phyloP scores from a whole-genome alignment of 2,797 vertebrate species.

The Tamandua tetradactyla region DNA sequence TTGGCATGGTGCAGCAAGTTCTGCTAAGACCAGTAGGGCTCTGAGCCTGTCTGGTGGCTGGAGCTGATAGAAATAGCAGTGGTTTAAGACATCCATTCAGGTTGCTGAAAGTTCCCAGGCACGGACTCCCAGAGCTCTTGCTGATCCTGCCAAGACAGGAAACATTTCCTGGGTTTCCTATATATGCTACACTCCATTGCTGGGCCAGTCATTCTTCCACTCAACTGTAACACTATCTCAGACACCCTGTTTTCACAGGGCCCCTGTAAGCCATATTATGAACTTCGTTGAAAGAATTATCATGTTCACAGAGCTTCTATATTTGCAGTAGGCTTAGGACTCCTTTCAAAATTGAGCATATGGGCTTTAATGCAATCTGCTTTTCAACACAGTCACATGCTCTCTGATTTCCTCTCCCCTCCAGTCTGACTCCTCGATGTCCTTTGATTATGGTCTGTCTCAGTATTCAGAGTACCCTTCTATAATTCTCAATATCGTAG shows the following conservation, averaged over 20 bases:
- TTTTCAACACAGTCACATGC: not conserved
- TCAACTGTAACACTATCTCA: not conserved
- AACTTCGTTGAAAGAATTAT: constrained; percentile 46
- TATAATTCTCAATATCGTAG: not conserved
- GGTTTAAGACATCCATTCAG: not conserved
- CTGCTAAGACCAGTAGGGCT: not conserved
- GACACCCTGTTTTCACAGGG: constrained; percentile 9
- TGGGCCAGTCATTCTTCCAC: not conserved
- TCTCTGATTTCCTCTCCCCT: not conserved
- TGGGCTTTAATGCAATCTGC: not conserved
- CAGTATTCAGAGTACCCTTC: not conserved
- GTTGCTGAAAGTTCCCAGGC: not conserved
- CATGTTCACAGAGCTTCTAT: constrained; percentile 46
- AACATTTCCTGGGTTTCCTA: not conserved
- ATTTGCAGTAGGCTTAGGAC: constrained; percentile 48
- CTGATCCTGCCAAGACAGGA: not conserved
- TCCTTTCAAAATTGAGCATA: constrained; percentile 12
- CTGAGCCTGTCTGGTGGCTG: not conserved
- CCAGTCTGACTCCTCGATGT: not conserved
- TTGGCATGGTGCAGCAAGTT: not conserved
- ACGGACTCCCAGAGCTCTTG: not conserved
- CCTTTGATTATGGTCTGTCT: not conserved
- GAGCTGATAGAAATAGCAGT: constrained; percentile 19
- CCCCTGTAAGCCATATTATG: not conserved
- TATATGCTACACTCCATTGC: not conserved